Evolutionary conservation across 2,797 vertebrate species (phyloP).

Genomic region (Scolopax rusticola): DNA sequence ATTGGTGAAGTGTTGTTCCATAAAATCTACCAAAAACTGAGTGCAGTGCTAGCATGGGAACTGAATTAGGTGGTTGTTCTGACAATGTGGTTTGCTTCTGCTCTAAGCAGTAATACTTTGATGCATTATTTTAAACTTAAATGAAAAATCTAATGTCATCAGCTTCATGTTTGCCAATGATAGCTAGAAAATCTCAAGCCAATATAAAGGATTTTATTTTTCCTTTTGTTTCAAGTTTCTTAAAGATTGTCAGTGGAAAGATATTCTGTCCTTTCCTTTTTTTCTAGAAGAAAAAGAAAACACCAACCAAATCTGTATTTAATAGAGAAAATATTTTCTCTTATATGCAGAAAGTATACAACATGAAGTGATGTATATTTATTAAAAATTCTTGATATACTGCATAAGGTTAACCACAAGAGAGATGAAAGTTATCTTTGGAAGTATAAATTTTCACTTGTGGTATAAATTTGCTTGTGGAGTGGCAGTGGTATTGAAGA

Average conservation of each 20-base stretch:
- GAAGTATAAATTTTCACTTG: constrained; percentile 36
- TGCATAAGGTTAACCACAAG: constrained; percentile 22
- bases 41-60: background rate
- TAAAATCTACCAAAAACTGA: background rate
- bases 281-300: constrained; percentile 4
- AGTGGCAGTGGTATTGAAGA: background rate
- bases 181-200: background rate
- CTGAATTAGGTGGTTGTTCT: background rate
- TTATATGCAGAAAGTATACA: constrained; percentile 26
- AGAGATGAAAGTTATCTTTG: constrained; percentile 48
- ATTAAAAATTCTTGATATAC: constrained; percentile 48
- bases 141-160: background rate
- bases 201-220: background rate
- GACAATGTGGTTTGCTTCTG: background rate
- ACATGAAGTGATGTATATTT: constrained; percentile 6
- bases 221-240: constrained; percentile 29
- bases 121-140: background rate
- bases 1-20: background rate
- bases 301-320: constrained; percentile 52
- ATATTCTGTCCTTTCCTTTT: background rate
- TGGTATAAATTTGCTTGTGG: constrained; percentile 19
- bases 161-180: background rate
- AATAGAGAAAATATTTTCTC: constrained; percentile 55
- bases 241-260: constrained; percentile 42
- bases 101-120: background rate